Evolutionary conservation across 1,140 invertebrate genomes (phyloP), one percentile per base, ranked within the genome.

Genomic region (Atta colombica): DNA sequence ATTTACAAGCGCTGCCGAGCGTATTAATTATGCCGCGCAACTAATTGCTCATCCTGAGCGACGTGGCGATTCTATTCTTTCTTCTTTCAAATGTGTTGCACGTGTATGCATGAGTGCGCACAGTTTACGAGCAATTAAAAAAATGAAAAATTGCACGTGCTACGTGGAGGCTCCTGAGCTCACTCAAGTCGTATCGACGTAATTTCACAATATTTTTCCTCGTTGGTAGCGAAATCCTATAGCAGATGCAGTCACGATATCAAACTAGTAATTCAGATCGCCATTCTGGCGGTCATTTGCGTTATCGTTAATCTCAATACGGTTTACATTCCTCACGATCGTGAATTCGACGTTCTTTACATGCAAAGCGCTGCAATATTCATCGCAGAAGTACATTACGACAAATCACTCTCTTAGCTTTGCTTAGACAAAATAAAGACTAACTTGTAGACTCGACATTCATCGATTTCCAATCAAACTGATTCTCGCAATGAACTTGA

Each of bases 41-140:
- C 53, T 87, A 84, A 89, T 90, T 90, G 53, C 25, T n/a, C n/a
- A 18, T 49, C 28, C 21, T 10, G 68, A 51, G 18, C 28, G 28
- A 25, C 35, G 21, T 49, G 39, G 28, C 51, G 53, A 82, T 82
- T 60, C 68, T 28, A 72, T 72, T 60, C 72, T 60, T 72, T 60
- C 72, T 60, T 69, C n/a, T 58, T 49, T 18, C 39, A 18, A n/a
- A 6, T 16, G 14, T 45, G 21, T 10, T n/a, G n/a, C n/a, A 2
- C 12, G 53, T 16, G 6, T 14, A n/a, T 21, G 35, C 21, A 61
- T 49, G 65, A 45, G 39, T 14, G 65, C 12, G 18, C 53, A 12
- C n/a, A 35, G 35, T 82, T 82, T 72, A 82, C 10, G 68, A 82
- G 39, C 31, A 74, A 74, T 74, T 66, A 66, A 66, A 45, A 81